phyloP scores from a whole-genome alignment of 1,140 invertebrate genomes.

The Orius laevigatus region DNA sequence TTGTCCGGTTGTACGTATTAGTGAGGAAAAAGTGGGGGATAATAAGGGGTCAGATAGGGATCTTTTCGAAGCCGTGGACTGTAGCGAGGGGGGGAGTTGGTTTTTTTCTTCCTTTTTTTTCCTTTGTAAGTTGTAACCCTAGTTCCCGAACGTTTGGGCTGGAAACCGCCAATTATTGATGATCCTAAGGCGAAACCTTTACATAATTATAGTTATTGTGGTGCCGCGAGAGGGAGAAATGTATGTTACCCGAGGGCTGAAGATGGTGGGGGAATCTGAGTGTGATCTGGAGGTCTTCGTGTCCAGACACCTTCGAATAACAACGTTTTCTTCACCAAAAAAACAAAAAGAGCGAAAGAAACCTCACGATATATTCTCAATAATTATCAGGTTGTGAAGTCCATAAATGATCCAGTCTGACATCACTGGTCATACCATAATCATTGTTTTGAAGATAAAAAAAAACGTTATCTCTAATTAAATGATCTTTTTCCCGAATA shows the following conservation, averaged over 20 bases:
- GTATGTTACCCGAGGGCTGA: slow-evolving; percentile 5
- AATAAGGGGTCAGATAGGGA: slow-evolving; percentile 6
- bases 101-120: not conserved
- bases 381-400: too few species aligned
- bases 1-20: too few species aligned
- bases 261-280: not conserved
- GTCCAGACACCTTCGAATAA: slow-evolving; percentile 2
- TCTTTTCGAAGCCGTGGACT: not conserved
- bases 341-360: too few species aligned
- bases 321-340: too few species aligned
- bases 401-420: too few species aligned
- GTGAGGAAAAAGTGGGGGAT: not conserved
- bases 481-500: too few species aligned
- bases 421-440: too few species aligned
- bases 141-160: not conserved
- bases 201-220: slow-evolving; percentile 10
- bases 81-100: too few species aligned
- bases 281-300: not conserved
- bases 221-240: not conserved
- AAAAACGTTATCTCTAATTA: too few species aligned
- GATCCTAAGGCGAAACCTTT: slow-evolving; percentile 12
- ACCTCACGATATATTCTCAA: too few species aligned
- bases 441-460: too few species aligned
- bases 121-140: not conserved
- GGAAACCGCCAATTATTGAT: slow-evolving; percentile 10